A percentile compares a stretch with the other conserved stretches of the same genome.
phyloP scores from a whole-genome alignment of 1,140 invertebrate genomes.

The Acromyrmex echinatior region DNA sequence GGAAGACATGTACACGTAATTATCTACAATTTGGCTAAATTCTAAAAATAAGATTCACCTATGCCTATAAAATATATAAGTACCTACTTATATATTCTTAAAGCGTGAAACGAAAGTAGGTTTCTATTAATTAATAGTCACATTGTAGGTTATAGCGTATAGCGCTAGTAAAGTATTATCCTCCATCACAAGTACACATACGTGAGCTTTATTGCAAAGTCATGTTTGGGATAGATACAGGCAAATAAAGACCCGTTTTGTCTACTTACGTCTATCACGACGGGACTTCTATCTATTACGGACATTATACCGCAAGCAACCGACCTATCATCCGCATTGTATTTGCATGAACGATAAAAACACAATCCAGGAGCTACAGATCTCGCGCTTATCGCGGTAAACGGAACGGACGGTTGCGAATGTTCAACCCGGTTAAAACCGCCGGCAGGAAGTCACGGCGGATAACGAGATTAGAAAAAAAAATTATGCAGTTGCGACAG shows the following conservation, averaged over 20 bases:
- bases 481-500: slow-evolving; percentile 74
- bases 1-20: neutral
- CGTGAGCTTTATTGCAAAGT: slow-evolving; percentile 27
- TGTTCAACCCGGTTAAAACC: slow-evolving; percentile 53
- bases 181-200: neutral
- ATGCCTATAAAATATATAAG: neutral
- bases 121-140: slow-evolving; percentile 47
- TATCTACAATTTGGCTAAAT: neutral
- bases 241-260: slow-evolving; percentile 55
- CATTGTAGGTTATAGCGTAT: neutral
- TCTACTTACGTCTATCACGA: slow-evolving; percentile 56
- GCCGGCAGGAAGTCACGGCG: slow-evolving; percentile 45
- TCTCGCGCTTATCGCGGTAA: slow-evolving; percentile 26
- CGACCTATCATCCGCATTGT: slow-evolving; percentile 49
- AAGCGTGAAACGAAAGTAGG: slow-evolving; percentile 8
- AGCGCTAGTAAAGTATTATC: neutral
- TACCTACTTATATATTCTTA: neutral
- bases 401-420: slow-evolving; percentile 2
- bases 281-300: slow-evolving; percentile 43
- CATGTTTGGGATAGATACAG: slow-evolving; percentile 29
- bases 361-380: slow-evolving; percentile 7
- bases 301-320: slow-evolving; percentile 49
- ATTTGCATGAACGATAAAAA: slow-evolving; percentile 57
- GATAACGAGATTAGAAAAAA: slow-evolving; percentile 73
- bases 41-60: slow-evolving; percentile 19